phyloP scores from a whole-genome alignment of 2,888 invertebrate species.

The Calliscelio sp. region DNA sequence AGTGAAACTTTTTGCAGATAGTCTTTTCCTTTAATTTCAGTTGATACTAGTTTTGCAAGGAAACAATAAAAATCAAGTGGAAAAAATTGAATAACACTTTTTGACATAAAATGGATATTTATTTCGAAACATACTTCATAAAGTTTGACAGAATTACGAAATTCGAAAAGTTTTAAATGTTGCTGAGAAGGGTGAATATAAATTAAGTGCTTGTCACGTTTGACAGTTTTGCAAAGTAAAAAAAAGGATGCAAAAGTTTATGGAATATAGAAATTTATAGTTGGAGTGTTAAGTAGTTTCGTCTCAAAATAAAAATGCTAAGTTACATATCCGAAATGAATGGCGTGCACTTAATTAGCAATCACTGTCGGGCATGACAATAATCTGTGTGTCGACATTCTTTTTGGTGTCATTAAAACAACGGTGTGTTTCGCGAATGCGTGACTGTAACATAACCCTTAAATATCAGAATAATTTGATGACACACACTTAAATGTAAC shows the following conservation, averaged over 20 bases:
- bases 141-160: constrained; percentile 14
- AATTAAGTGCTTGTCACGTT: constrained; percentile 15
- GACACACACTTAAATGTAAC: constrained; percentile 45
- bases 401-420: constrained; percentile 8
- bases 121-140: not conserved
- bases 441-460: constrained; percentile 23
- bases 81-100: constrained; percentile 16
- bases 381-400: not conserved
- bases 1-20: no score
- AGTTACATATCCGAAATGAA: constrained; percentile 6
- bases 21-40: no score
- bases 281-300: not conserved
- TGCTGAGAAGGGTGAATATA: constrained; percentile 6
- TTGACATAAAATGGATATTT: constrained; percentile 8
- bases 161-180: constrained; percentile 8
- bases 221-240: constrained; percentile 18
- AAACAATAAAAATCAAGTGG: no score
- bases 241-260: constrained; percentile 9
- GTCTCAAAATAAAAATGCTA: not conserved
- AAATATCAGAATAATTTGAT: constrained; percentile 43
- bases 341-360: constrained; percentile 7
- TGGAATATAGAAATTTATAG: constrained; percentile 8
- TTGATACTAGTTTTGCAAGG: no score
- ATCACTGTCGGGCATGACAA: constrained; percentile 1
- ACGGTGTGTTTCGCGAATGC: not conserved